Evolutionary conservation across 2,888 invertebrate species (phyloP).

Genomic region (Ophion ventricosus): DNA sequence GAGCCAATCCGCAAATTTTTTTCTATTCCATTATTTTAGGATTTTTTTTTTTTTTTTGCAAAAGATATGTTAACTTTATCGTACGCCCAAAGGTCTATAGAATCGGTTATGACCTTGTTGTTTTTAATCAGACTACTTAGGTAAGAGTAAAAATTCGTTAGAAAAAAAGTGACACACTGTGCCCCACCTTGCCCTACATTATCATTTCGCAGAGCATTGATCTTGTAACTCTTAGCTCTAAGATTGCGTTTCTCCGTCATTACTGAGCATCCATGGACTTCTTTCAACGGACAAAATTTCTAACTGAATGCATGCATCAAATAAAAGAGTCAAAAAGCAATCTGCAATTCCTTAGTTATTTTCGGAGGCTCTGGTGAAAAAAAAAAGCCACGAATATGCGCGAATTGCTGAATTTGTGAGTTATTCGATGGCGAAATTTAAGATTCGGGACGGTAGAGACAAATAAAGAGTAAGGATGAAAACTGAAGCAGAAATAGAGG

Average conservation of each 20-base stretch:
- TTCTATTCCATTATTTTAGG: too few relatives aligned
- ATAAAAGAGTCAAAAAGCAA: not conserved
- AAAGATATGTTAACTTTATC: too few relatives aligned
- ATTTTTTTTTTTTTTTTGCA: too few relatives aligned
- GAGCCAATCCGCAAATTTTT: too few relatives aligned
- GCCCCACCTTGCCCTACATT: too few relatives aligned
- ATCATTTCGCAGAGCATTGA: not conserved
- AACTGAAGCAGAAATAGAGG: not conserved
- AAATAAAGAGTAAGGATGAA: not conserved
- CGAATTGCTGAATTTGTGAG: not conserved
- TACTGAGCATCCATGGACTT: not conserved
- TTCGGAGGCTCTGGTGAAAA: not conserved
- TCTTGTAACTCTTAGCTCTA: not conserved
- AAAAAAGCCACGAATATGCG: not conserved
- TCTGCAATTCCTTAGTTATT: not conserved
- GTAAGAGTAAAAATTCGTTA: too few relatives aligned
- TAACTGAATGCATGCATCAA: not conserved
- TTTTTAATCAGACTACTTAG: too few relatives aligned
- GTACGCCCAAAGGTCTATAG: too few relatives aligned
- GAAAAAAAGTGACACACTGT: too few relatives aligned
- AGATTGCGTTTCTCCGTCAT: not conserved
- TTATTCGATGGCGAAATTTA: not conserved
- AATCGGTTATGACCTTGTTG: too few relatives aligned
- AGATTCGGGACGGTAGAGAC: not conserved
- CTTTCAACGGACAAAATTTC: not conserved